Base-by-base conservation (phyloP, 2,113 vertebrate genomes). In the Lethenteron camtschaticum region DNA sequence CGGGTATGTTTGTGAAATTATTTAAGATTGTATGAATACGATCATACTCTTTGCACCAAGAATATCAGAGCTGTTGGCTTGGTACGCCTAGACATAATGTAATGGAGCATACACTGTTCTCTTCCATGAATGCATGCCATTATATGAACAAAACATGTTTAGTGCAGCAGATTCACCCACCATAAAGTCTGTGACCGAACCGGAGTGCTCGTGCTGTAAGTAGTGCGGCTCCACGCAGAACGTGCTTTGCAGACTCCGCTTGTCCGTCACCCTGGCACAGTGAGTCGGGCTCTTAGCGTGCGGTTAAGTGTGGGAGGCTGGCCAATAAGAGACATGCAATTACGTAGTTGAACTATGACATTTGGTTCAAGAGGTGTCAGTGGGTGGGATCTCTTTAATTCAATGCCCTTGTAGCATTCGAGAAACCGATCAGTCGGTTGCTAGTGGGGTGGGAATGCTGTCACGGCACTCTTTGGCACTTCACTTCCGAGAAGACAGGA, bases 201-300 rank as follows among this genome's bases (percentile, higher is more conserved):
- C 85, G 6, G 87, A 89, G 75, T 94, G 88, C 58, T 90, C 86
- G 72, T 97, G 89, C 76, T 86, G 81, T 79, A 97, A 89, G 77
- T 97, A 97, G 75, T 95, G 70, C 1, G 94, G 90, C 74, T 92
- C 84, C 57, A 97, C 91, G 12, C 79, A 86, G 80, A 97, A 95
- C 24, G 94, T 90, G 75, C 94, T 89, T 74, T 96, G 90, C 56
- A 97, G 80, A 76, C 94, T 94, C 75, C 79, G 81, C 79, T 90
- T 95, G 76, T 97, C 84, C 73, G 85, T 91, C 58, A 97, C 87
- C 92, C 92, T 97, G 76, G 69, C 14, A 60, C 73, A 73, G 75
- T 57, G n/a, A 20, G 68, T n/a, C 12, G 69, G 20, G 12, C 14
- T 56, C 14, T 69, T 69, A 18, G 57, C 20, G 57, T 9, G n/a